Evolutionary conservation across 2,888 invertebrate species (phyloP), one percentile per base, ranked within the genome.

Genomic region (Helobdella robusta): DNA sequence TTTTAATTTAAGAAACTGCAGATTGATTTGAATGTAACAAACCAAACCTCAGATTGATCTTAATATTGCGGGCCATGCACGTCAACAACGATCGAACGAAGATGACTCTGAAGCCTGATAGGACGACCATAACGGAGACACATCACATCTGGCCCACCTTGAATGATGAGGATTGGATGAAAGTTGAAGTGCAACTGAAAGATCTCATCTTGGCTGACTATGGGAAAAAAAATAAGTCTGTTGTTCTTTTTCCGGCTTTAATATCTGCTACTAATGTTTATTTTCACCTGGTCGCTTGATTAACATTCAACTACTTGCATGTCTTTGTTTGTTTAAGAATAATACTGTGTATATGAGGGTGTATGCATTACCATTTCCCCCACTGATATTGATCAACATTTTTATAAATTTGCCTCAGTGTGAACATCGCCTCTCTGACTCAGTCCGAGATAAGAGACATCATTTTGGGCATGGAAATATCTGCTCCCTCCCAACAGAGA

Each of bases 111-210:
- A 99, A 99, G 79, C 98, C 98, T 0, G 98, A 98, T 79, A 97
- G 97, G 81, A 97, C 95, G 0, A 98, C 97, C 0, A 88, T 98
- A 60, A 99, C 98, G 0, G 98, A 99, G 80, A 89, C 93, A 0
- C 98, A 98, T 83, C 98, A 99, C 80, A 98, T 99, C 80, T 98
- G 98, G 98, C 98, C 98, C 0, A 90, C 94, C 0, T 83, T 98
- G 5, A 85, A 89, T 0, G 97, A 98, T 75, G 97, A 98, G 74
- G 97, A 99, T 81, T 99, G 98, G 98, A 94, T 98, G 78, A 97
- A 97, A 81, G 77, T 95, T 54, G 98, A 98, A 81, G 91, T 97
- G 34, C 92, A 94, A 75, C 84, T 98, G 28, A 99, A 98, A 78
- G 98, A 99, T 81, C 85, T 98, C 68, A 99, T 98, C 75, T 82